These are phyloP conservation scores for Drosophila subsilvestris DNA, from an alignment of 2,888 invertebrate genomes.

Conservation along the genomic window DNA sequence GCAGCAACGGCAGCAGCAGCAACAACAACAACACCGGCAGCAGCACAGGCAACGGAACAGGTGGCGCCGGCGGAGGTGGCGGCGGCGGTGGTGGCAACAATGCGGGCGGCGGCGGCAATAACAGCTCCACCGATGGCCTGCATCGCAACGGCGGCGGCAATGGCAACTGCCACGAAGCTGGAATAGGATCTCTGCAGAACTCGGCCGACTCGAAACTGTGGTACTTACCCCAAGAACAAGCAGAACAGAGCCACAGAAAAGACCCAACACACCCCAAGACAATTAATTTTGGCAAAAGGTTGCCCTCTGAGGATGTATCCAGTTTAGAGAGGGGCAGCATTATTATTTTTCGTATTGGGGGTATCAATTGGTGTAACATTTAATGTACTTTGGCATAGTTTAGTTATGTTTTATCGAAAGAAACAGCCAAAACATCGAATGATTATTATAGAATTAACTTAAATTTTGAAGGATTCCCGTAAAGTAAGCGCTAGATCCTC, in stretches of 20 bases:
- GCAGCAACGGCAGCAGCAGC: constrained; percentile 46
- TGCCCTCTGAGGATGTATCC: constrained; percentile 23
- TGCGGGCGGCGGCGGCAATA: constrained; percentile 80
- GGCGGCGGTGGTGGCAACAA: constrained; percentile 69
- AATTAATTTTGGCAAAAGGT: constrained; percentile 9
- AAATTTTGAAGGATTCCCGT: neutral
- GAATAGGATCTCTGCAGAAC: constrained; percentile 83
- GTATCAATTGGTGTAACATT: neutral
- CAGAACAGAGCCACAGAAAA: constrained; percentile 20
- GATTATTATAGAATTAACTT: neutral
- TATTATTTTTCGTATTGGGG: neutral
- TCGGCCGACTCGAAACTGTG: constrained; percentile 84
- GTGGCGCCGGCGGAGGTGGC: constrained; percentile 82
- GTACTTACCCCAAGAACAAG: constrained; percentile 70
- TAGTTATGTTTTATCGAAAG: too few relatives aligned
- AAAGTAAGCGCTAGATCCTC: neutral
- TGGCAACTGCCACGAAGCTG: constrained; percentile 83
- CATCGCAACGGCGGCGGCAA: constrained; percentile 75
- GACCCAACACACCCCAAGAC: neutral
- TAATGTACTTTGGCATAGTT: neutral
- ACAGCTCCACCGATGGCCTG: constrained; percentile 83
- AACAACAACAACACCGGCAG: constrained; percentile 55
- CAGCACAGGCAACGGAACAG: constrained; percentile 77
- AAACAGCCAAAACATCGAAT: too few relatives aligned
- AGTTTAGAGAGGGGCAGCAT: neutral